Conservation (phyloP, 2,113 vertebrate genomes). For the Crocuta crocuta region DNA sequence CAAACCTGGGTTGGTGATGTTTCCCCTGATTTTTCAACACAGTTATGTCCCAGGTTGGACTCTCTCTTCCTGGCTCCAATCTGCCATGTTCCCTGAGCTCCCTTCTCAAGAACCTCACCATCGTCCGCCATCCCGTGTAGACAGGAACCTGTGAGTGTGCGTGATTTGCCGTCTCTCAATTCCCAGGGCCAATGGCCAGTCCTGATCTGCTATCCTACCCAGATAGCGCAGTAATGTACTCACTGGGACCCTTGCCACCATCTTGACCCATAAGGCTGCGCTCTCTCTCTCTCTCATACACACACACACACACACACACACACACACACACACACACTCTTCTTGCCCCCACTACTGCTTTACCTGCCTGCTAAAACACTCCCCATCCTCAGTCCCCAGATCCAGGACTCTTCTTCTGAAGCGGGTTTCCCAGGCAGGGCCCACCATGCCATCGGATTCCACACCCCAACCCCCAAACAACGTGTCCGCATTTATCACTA, state of each 20-base stretch:
- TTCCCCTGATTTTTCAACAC: neutral
- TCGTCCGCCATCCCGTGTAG: fast-evolving
- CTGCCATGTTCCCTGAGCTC: neutral
- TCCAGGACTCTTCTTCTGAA: neutral
- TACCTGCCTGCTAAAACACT: neutral
- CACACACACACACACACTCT: neutral
- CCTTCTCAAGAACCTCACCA: neutral
- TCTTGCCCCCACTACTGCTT: neutral
- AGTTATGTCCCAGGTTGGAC: neutral
- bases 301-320: neutral
- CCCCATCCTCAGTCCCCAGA: neutral
- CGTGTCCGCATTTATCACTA: neutral
- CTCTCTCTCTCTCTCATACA: too few species aligned
- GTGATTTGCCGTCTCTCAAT: neutral
- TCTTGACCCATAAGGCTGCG: neutral
- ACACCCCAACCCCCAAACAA: neutral
- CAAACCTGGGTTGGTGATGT: neutral
- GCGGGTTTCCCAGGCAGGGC: neutral
- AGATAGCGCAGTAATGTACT: fast-evolving
- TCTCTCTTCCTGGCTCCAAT: neutral
- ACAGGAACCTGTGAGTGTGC: neutral
- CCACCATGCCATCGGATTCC: neutral
- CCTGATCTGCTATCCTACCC: neutral
- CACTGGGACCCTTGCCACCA: neutral
- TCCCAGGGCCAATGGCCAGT: neutral